Evolutionary conservation across 2,113 vertebrate species (phyloP).

Genomic region (Bos javanicus): DNA sequence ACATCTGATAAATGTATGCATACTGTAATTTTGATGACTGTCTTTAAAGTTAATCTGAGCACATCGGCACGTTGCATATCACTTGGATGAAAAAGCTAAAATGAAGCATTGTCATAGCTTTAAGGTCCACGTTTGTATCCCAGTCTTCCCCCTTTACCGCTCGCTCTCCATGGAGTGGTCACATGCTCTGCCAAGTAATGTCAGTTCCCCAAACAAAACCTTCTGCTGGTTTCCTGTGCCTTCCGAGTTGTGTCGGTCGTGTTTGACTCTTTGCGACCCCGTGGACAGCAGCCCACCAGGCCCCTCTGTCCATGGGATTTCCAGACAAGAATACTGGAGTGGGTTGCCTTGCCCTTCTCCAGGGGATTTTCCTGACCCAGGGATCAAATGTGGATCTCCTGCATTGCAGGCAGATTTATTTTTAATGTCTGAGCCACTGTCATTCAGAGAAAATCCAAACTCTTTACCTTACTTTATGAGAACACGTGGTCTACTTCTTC

Average conservation of each 20-base stretch:
- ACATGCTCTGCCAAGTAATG: background rate
- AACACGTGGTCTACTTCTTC: rapidly evolving
- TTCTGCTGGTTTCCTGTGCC: background rate
- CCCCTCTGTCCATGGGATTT: background rate
- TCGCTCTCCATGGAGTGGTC: background rate
- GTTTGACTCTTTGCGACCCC: background rate
- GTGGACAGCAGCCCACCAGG: background rate
- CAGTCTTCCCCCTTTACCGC: background rate
- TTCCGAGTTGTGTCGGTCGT: background rate
- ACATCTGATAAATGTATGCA: background rate
- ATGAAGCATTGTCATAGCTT: background rate
- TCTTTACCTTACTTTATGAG: background rate
- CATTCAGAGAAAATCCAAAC: background rate
- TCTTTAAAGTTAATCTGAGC: background rate
- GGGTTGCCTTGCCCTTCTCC: background rate
- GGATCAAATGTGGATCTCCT: background rate
- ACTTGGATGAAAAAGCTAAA: background rate
- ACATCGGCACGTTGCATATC: background rate
- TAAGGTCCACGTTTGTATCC: background rate
- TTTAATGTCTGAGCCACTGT: background rate
- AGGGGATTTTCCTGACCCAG: background rate
- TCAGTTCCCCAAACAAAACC: background rate
- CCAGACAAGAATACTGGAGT: background rate
- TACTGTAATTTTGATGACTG: background rate
- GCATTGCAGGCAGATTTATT: background rate